Base-by-base conservation (phyloP, 2,113 vertebrate species). In the Labeo catla region DNA sequence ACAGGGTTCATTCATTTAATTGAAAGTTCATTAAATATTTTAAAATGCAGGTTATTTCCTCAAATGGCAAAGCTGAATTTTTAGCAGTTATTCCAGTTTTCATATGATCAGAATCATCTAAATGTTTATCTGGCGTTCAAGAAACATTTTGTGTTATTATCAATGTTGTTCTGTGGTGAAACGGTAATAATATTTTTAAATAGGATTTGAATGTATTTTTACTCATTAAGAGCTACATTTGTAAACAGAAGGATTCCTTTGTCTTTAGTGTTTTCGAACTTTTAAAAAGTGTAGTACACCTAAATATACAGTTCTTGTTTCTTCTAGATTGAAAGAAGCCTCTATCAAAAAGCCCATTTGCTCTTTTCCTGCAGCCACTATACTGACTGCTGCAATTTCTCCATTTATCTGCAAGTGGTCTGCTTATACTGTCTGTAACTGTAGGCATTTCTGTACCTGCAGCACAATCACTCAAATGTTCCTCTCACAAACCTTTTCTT, bases 371-470 rank as follows among this genome's bases (percentile, higher is more conserved):
- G 6, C 39, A 81, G 39, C 59, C n/a, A 4, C 15, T 28, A 50
- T n/a, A 49, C 21, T 21, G 16, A 36, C 12, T 0, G 15, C 13
- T 36, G 45, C 3, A 21, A 19, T 81, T 68, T 68, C 45, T 52
- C 63, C 8, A 68, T 82, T 52, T 16, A 45, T 50, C 65, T 12
- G 16, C 50, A 81, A 49, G 21, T 49, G 39, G 39, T 43, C 54
- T 49, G 21, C 47, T 68, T 45, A 50, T 68, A 65, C n/a, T 49
- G 19, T 80, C 19, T 66, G n/a, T 68, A 12, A 50, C n/a, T 19
- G 49, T 8, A 80, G 54, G 19, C 54, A 86, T 88, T 90, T 92
- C 87, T 87, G 89, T 84, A 68, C 28, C 45, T 61, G 21, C 54
- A 77, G 36, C 15, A 73, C 52, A 39, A 10, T 65, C 54, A 52